phyloP scores from a whole-genome alignment of 2,113 vertebrate genomes.

The Campylorhamphus procurvoides region DNA sequence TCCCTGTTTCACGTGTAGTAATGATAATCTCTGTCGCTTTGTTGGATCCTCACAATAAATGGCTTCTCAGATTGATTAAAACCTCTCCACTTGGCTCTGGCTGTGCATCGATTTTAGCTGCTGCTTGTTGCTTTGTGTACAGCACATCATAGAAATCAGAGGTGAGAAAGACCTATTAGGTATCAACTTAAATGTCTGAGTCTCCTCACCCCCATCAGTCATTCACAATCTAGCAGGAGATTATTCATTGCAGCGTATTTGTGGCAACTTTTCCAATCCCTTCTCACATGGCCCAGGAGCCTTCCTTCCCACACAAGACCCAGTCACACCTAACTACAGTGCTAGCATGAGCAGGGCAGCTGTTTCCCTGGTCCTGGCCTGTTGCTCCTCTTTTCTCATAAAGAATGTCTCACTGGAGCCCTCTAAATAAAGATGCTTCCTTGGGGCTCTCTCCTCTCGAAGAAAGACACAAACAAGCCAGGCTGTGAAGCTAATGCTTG shows the following conservation, averaged over 20 bases:
- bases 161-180: slow-evolving; percentile 61
- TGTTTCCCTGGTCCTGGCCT: background rate
- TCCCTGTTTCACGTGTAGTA: background rate
- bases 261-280: background rate
- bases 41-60: slow-evolving; percentile 60
- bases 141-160: slow-evolving; percentile 58
- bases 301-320: background rate
- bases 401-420: background rate
- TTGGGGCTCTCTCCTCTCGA: background rate
- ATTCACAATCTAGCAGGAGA: background rate
- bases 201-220: background rate
- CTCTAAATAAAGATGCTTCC: background rate
- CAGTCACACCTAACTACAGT: background rate
- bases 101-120: slow-evolving; percentile 62
- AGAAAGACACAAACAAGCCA: background rate
- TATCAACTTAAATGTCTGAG: background rate
- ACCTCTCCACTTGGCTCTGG: slow-evolving; percentile 1
- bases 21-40: slow-evolving; percentile 59
- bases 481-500: background rate
- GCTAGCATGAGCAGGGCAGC: background rate
- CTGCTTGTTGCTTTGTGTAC: slow-evolving; percentile 51
- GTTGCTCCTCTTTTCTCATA: background rate
- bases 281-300: background rate
- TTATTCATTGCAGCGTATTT: background rate
- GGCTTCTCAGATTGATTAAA: slow-evolving; percentile 65